Evolutionary conservation across 2,888 invertebrate species (phyloP).

Genomic region (Phalera bucephala): DNA sequence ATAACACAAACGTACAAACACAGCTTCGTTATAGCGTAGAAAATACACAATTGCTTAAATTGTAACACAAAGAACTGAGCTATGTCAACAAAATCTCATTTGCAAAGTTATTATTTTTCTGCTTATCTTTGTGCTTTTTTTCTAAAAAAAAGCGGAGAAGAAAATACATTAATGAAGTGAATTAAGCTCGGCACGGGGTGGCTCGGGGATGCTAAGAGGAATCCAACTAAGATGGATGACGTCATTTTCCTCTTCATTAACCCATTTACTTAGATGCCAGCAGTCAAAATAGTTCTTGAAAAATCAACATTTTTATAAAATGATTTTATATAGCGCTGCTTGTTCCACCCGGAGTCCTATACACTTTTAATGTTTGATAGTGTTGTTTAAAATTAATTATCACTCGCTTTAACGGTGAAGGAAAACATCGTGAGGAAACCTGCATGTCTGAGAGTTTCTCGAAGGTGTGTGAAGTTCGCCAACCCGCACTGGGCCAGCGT

Average conservation of each 20-base stretch:
- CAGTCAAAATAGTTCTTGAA: slow-evolving; percentile 58
- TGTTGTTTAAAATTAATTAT: no score
- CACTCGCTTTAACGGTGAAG: no score
- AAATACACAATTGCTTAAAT: slow-evolving; percentile 19
- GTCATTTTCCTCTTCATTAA: slow-evolving; percentile 77
- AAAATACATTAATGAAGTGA: slow-evolving; percentile 67
- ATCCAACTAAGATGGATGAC: slow-evolving; percentile 76
- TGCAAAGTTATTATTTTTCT: slow-evolving; percentile 36
- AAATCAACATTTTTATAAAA: slow-evolving; percentile 38
- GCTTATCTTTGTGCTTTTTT: slow-evolving; percentile 47
- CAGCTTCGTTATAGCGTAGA: slow-evolving; percentile 12
- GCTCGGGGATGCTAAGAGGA: slow-evolving; percentile 61
- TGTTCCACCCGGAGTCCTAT: no score
- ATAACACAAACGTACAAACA: no score
- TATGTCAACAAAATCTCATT: slow-evolving; percentile 34
- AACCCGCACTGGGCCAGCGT: no score
- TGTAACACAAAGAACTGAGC: slow-evolving; percentile 25
- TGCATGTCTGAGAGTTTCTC: no score
- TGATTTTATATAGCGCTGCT: no score
- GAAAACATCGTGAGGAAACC: no score
- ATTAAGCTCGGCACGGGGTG: slow-evolving; percentile 56
- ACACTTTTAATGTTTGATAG: no score
- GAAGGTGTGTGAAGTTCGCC: no score
- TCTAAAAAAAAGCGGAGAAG: slow-evolving; percentile 38
- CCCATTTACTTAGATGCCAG: slow-evolving; percentile 63